Evolutionary conservation across 2,888 invertebrate species (phyloP).

Genomic region (Argyresthia goedartella): DNA sequence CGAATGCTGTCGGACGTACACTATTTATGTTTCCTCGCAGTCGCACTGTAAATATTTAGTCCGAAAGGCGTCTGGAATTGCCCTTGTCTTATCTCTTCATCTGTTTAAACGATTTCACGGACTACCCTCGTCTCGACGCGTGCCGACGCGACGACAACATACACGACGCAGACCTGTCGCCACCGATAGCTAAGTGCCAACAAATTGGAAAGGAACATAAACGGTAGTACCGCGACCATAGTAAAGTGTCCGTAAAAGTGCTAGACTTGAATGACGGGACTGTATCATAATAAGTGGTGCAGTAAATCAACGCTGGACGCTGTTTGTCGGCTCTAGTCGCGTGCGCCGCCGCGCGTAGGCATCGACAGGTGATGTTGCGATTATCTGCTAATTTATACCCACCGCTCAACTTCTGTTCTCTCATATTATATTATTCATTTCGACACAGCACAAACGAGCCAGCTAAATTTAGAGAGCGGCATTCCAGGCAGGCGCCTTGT

Average conservation of each 20-base stretch:
- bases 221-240: not conserved
- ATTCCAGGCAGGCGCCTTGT: slow-evolving; percentile 48
- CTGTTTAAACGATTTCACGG: slow-evolving; percentile 41
- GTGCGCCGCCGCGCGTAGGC: slow-evolving; percentile 30
- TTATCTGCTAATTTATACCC: slow-evolving; percentile 63
- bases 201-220: slow-evolving; percentile 6
- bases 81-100: slow-evolving; percentile 54
- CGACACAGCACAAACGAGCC: slow-evolving; percentile 52
- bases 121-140: slow-evolving; percentile 20
- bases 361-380: slow-evolving; percentile 53
- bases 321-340: slow-evolving; percentile 21
- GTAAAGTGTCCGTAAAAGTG: slow-evolving; percentile 16
- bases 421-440: slow-evolving; percentile 56
- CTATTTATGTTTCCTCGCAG: slow-evolving; percentile 64
- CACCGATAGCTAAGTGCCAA: slow-evolving; percentile 47
- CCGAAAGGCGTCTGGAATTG: slow-evolving; percentile 52
- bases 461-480: slow-evolving; percentile 58
- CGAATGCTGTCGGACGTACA: slow-evolving; percentile 48
- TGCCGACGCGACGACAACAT: slow-evolving; percentile 23
- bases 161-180: slow-evolving; percentile 49
- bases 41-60: slow-evolving; percentile 64
- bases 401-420: slow-evolving; percentile 55
- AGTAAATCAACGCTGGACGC: slow-evolving; percentile 29
- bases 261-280: not conserved
- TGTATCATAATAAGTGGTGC: slow-evolving; percentile 19